Percentiles rank a stretch among this genome's conserved stretches.
Evolutionary conservation across 92 coral and sea anemone genomes (phyloP).

Genomic region (Porites rus): DNA sequence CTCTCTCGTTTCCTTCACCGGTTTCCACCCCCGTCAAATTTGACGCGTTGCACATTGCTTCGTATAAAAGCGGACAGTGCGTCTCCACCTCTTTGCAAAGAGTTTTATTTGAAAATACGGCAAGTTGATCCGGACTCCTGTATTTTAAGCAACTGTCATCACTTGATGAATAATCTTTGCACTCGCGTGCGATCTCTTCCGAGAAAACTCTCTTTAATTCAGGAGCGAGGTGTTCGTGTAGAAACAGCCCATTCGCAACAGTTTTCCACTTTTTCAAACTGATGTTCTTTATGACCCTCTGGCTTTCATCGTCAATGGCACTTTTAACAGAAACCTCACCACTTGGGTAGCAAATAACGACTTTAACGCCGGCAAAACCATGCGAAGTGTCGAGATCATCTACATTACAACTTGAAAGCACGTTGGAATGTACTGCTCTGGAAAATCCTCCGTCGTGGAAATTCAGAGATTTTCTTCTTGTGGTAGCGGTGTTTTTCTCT

Average conservation of each 20-base stretch:
- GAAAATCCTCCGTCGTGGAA: too few species aligned
- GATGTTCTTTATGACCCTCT: slow-evolving; percentile 40
- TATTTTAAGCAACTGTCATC: background rate
- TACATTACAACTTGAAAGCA: too few species aligned
- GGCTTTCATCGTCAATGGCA: slow-evolving; percentile 27
- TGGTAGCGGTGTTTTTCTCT: too few species aligned
- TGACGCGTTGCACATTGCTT: background rate
- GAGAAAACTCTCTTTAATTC: slow-evolving; percentile 20
- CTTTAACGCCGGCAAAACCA: slow-evolving; percentile 11
- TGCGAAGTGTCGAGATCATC: too few species aligned
- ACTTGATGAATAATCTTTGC: slow-evolving; percentile 2
- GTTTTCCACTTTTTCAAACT: slow-evolving; percentile 40
- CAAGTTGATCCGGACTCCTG: background rate
- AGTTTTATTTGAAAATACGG: background rate
- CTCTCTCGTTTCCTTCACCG: background rate
- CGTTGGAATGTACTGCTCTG: too few species aligned
- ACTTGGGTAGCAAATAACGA: slow-evolving; percentile 40
- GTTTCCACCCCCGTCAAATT: background rate
- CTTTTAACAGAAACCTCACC: slow-evolving; percentile 41
- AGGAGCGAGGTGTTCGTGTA: slow-evolving; percentile 33
- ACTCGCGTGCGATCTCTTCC: slow-evolving; percentile 26
- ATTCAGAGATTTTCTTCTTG: too few species aligned
- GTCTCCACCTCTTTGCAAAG: background rate
- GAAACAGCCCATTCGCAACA: slow-evolving; percentile 28
- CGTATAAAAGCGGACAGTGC: background rate